Evolutionary conservation across 2,888 invertebrate species (phyloP), one percentile per base, ranked within the genome.

Genomic region (Euzophera pinguis): DNA sequence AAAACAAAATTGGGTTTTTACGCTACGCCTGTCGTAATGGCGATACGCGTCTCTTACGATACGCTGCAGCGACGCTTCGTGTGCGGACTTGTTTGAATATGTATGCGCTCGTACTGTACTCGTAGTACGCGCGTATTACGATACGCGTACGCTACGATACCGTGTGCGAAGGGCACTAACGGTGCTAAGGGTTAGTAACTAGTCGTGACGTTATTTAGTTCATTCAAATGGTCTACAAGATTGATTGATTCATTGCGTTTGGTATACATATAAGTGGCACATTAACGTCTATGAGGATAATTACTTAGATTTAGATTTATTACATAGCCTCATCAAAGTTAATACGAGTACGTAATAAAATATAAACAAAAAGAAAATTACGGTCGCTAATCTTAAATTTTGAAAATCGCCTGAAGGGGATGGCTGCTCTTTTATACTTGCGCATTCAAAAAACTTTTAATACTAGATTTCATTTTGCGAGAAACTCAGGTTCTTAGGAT

Each of bases 401-500:
- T 35, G 34, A 47, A 7, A 0, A n/a, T n/a, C 6, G 35, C 35
- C 17, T 37, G 12, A n/a, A 12, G n/a, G n/a, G n/a, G 17, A 8
- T 16, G 16, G 39, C 16, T 14, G 16, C 39, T 12, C n/a, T 35
- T 12, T 35, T 34, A 17, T n/a, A 2, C 17, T 35, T 32, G 7
- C n/a, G 6, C 1, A 12, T 1, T 29, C n/a, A 7, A 12, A 35
- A 13, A 35, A 35, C 45, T 47, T 22, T 22, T 35, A 35, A 35
- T 35, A 47, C 1, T 16, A 48, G 17, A 22, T 22, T 48, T 22
- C 1, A 37, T 37, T 58, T 60, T 45, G 55, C 56, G 53, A 56
- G 51, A 48, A 37, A 22, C 35, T 48, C 7, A 41, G 51, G 41
- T 32, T 9, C 10, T 10, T 32, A 32, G 1, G 10, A 10, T n/a